A percentile compares a stretch with the other conserved stretches of the same genome.
These are phyloP conservation scores for Caiman crocodilus DNA, from an alignment of 2,797 vertebrate genomes.

Conservation along the genomic window DNA sequence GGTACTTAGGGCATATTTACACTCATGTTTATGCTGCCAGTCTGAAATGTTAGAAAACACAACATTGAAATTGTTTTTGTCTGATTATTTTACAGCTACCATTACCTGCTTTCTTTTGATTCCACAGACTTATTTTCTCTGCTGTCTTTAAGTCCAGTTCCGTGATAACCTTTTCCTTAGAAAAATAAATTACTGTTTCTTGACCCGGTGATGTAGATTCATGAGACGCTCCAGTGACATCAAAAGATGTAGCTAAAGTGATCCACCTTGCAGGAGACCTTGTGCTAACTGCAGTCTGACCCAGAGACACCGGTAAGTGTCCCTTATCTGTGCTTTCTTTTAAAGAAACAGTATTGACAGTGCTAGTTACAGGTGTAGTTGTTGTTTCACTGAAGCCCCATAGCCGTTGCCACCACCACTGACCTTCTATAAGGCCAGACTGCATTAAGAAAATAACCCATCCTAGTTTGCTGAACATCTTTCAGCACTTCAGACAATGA, in stretches of 20 bases:
- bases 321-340: not conserved
- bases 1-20: not conserved
- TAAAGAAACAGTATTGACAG: not conserved
- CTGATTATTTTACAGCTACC: not conserved
- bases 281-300: not conserved
- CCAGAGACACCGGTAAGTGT: not conserved
- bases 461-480: not conserved
- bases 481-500: not conserved
- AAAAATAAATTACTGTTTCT: not conserved
- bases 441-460: conserved; percentile 4
- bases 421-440: not conserved
- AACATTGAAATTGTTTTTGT: not conserved
- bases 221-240: not conserved
- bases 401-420: conserved; percentile 15
- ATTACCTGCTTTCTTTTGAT: conserved; percentile 1
- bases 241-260: not conserved
- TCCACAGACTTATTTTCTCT: not conserved
- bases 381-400: conserved; percentile 5
- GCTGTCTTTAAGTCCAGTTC: not conserved
- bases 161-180: not conserved
- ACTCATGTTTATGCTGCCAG: not conserved
- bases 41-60: not conserved
- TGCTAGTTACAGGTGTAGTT: not conserved
- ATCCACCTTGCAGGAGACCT: not conserved
- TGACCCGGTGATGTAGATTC: not conserved